These are phyloP conservation scores for Netelia virgata DNA, from an alignment of 2,888 invertebrate genomes.

Conservation along the genomic window DNA sequence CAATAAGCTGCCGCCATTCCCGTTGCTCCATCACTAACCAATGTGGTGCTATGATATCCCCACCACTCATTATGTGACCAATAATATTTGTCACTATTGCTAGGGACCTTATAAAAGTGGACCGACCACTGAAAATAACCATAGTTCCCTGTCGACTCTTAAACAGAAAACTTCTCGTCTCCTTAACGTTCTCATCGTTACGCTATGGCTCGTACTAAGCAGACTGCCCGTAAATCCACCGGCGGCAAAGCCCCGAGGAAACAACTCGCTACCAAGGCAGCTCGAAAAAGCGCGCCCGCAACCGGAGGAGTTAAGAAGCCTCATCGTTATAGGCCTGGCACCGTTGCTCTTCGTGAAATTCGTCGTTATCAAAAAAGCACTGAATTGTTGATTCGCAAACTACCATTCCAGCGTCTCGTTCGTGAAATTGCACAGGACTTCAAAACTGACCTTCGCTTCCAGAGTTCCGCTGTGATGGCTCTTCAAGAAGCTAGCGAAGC, in stretches of 20 bases:
- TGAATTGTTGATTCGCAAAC: constrained; percentile 89
- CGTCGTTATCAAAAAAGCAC: constrained; percentile 91
- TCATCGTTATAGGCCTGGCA: constrained; percentile 90
- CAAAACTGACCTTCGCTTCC: constrained; percentile 90
- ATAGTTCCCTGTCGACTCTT: not conserved
- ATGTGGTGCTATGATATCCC: not conserved
- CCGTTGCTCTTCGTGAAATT: constrained; percentile 91
- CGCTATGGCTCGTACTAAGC: constrained; percentile 91
- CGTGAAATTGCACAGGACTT: constrained; percentile 92
- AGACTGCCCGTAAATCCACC: constrained; percentile 90
- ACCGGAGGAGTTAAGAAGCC: constrained; percentile 92
- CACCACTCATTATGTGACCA: not conserved
- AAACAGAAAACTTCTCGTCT: not conserved
- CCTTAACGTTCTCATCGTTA: not conserved
- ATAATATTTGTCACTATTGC: too few relatives aligned
- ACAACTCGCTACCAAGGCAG: constrained; percentile 89
- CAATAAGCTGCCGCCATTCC: not conserved
- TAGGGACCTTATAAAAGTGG: not conserved
- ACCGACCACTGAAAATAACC: not conserved
- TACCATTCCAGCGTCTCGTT: constrained; percentile 90
- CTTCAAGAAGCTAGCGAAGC: constrained; percentile 89
- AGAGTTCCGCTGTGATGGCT: constrained; percentile 90
- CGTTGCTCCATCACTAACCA: not conserved
- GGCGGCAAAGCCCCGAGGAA: constrained; percentile 88
- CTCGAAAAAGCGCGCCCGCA: constrained; percentile 90